A percentile compares a stretch with the other conserved stretches of the same genome.
phyloP scores from a whole-genome alignment of 2,113 vertebrate species.

The Cynopterus brachyotis region DNA sequence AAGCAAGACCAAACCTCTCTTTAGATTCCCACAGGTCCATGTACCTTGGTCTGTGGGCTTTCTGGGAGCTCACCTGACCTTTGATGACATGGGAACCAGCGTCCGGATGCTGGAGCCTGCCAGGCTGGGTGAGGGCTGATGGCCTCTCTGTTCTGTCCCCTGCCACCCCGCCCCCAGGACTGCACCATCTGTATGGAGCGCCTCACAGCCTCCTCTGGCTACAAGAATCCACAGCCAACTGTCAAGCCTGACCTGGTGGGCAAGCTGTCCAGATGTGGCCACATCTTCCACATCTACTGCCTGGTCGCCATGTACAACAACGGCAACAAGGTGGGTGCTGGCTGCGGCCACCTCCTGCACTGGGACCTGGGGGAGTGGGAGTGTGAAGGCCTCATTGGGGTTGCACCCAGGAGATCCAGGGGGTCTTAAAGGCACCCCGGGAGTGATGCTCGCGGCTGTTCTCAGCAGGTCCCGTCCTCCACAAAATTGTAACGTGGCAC shows the following conservation, averaged over 20 bases:
- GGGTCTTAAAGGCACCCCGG: not conserved
- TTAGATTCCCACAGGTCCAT: not conserved
- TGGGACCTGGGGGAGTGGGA: not conserved
- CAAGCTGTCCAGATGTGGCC: constrained; percentile 90
- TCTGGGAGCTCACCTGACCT: not conserved
- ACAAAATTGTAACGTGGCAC: too few species aligned
- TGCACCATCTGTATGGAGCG: constrained; percentile 98
- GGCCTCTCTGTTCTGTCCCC: not conserved
- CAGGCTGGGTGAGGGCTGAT: not conserved
- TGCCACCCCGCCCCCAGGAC: constrained; percentile 81
- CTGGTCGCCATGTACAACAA: constrained; percentile 98
- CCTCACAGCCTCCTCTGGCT: constrained; percentile 91
- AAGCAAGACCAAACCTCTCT: not conserved
- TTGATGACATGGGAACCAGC: rapidly evolving
- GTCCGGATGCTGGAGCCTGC: not conserved
- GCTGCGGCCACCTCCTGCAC: rapidly evolving
- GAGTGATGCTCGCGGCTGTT: too few species aligned
- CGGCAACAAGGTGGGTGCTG: constrained; percentile 89
- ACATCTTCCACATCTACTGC: constrained; percentile 95
- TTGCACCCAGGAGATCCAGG: not conserved
- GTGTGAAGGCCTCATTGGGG: rapidly evolving
- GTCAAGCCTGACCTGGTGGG: constrained; percentile 92
- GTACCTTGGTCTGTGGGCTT: not conserved
- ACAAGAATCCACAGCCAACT: constrained; percentile 89
- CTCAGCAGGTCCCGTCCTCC: not conserved